Evolutionary conservation across 2,888 invertebrate species (phyloP), one percentile per base, ranked within the genome.

Genomic region (Cryptocheilus praepositus): DNA sequence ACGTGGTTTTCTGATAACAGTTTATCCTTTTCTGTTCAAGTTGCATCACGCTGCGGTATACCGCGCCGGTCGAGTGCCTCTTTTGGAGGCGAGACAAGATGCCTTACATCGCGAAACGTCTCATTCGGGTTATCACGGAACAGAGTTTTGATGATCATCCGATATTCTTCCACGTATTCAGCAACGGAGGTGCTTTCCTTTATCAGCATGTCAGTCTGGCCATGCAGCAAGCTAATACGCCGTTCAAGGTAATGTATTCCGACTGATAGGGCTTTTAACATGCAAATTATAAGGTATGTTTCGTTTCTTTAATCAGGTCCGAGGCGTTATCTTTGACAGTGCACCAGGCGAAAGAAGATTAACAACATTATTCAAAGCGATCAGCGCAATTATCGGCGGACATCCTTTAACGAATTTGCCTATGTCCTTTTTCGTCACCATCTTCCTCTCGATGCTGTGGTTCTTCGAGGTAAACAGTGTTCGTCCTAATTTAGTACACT

Each of bases 161-260:
- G 5, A 90, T 94, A 61, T 92, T 95, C 71, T 92, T 95, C 84
- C 95, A 95, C 81, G 91, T 93, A 64, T 94, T 95, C 85, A 94
- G 94, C 71, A 95, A 95, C 84, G 93, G 94, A n/a, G 95, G 94
- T 18, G 92, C 93, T 3, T 92, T 92, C 82, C 89, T 94, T 11
- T 94, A 94, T 85, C 92, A 92, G 73, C 92, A 93, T 86, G 92
- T 94, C 76, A 92, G 92, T 44, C 83, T 92, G 67, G 92, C 93
- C 7, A 89, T 93, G 77, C 89, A 90, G 72, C 89, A 90, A 67
- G 89, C 89, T 46, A 89, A 90, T 21, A 90, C 90, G 64, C 90
- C 91, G 0, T 85, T 93, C 49, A 90, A 90, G 87, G 91, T 91
- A 80, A 72, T 11, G 36, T 36, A 36, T 7, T 11, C 36, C 8